Evolutionary conservation across 2,113 vertebrate species (phyloP).

Genomic region (Triplophysa siluroides): DNA sequence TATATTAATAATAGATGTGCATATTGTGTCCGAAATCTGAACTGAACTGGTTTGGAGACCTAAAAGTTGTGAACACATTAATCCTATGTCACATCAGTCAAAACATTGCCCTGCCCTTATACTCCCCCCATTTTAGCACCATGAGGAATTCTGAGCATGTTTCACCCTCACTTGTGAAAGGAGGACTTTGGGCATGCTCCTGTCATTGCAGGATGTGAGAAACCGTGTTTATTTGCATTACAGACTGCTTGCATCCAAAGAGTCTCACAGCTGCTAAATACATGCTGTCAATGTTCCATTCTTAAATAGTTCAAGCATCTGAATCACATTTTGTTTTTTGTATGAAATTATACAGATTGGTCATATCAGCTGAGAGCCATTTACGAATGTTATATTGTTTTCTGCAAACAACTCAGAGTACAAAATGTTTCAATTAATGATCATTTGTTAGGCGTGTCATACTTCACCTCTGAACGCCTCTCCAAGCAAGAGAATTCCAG

Average conservation of each 20-base stretch:
- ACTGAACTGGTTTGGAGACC: background rate
- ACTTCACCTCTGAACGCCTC: background rate
- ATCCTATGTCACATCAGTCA: slow-evolving; percentile 16
- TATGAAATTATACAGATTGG: background rate
- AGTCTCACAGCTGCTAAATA: background rate
- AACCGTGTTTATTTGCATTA: slow-evolving; percentile 49
- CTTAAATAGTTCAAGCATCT: background rate
- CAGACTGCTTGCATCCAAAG: background rate
- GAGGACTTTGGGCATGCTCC: slow-evolving; percentile 44
- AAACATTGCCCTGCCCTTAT: slow-evolving; percentile 35
- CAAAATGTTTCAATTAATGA: background rate
- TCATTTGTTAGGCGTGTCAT: background rate
- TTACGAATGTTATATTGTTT: background rate
- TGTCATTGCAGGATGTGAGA: slow-evolving; percentile 51
- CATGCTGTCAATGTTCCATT: background rate
- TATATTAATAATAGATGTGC: too few relatives aligned
- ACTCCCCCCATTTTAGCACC: slow-evolving; percentile 52
- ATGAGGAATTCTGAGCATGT: slow-evolving; percentile 73
- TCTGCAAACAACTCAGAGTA: background rate
- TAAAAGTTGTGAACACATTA: background rate
- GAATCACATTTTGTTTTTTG: background rate
- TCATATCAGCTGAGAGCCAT: background rate
- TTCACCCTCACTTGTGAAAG: slow-evolving; percentile 67
- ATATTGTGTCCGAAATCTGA: too few relatives aligned
- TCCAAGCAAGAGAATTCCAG: background rate